A percentile compares a stretch with the other conserved stretches of the same genome.
Evolutionary conservation across 2,113 vertebrate genomes (phyloP).

Genomic region (Corythornis madagascariensis): DNA sequence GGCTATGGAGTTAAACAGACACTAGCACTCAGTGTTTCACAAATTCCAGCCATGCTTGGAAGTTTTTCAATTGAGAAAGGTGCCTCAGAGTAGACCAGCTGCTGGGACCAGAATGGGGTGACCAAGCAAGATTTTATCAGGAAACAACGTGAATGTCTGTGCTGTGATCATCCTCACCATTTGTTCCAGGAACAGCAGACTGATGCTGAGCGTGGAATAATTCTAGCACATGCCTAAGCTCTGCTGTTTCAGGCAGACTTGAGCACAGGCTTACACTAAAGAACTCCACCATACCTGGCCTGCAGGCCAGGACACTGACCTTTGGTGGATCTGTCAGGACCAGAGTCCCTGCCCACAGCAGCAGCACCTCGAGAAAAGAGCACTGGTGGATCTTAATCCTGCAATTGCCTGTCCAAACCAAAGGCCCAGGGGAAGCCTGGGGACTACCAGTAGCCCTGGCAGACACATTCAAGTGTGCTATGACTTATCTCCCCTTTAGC

Average conservation of each 20-base stretch:
- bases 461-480: background rate
- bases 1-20: background rate
- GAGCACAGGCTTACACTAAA: background rate
- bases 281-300: too few species aligned
- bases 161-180: background rate
- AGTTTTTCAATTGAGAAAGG: background rate
- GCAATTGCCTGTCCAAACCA: fast-evolving
- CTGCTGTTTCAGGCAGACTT: background rate
- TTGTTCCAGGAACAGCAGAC: background rate
- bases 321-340: background rate
- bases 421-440: background rate
- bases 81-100: background rate
- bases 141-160: background rate
- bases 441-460: background rate
- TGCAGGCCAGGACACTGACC: fast-evolving
- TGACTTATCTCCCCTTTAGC: background rate
- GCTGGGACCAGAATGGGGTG: background rate
- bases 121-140: background rate
- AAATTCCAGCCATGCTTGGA: background rate
- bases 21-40: background rate
- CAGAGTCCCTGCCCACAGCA: background rate
- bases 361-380: background rate
- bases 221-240: background rate
- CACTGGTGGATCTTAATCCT: background rate
- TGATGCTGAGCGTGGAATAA: background rate